Conservation (phyloP, 2,888 invertebrate genomes). For the Cantharis flavilabris region DNA sequence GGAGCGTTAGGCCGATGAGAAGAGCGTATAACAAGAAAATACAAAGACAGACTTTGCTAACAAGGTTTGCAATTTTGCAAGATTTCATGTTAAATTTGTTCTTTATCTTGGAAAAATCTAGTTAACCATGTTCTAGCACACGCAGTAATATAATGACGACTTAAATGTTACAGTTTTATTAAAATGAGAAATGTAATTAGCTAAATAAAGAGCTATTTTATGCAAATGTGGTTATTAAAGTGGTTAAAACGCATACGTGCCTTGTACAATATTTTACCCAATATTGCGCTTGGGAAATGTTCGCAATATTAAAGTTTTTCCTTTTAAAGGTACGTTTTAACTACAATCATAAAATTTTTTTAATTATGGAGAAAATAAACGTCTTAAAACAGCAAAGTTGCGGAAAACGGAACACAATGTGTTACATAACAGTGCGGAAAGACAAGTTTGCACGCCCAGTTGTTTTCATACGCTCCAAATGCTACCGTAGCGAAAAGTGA, state of each 20-base stretch:
- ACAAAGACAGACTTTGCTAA: constrained; percentile 28
- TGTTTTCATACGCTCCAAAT: neutral
- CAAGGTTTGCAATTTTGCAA: constrained; percentile 26
- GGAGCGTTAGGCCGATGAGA: constrained; percentile 19
- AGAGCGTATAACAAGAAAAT: constrained; percentile 27
- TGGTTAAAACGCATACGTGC: constrained; percentile 14
- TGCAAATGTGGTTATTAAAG: constrained; percentile 16
- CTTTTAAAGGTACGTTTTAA: neutral
- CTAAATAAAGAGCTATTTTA: constrained; percentile 18
- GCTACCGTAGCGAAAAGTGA: neutral
- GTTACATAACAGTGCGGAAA: neutral
- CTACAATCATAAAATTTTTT: neutral
- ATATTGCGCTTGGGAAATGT: neutral
- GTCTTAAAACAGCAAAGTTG: neutral
- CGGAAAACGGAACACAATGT: neutral
- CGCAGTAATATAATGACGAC: constrained; percentile 15
- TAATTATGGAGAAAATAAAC: neutral
- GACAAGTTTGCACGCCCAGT: neutral
- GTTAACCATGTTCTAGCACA: constrained; percentile 19
- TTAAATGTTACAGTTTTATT: constrained; percentile 16
- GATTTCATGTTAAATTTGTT: constrained; percentile 26
- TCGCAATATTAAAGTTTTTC: neutral
- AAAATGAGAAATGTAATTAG: constrained; percentile 22
- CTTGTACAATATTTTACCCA: constrained; percentile 5
- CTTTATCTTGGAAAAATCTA: constrained; percentile 22